phyloP scores from a whole-genome alignment of 2,113 vertebrate genomes.

The Pituophis catenifer region DNA sequence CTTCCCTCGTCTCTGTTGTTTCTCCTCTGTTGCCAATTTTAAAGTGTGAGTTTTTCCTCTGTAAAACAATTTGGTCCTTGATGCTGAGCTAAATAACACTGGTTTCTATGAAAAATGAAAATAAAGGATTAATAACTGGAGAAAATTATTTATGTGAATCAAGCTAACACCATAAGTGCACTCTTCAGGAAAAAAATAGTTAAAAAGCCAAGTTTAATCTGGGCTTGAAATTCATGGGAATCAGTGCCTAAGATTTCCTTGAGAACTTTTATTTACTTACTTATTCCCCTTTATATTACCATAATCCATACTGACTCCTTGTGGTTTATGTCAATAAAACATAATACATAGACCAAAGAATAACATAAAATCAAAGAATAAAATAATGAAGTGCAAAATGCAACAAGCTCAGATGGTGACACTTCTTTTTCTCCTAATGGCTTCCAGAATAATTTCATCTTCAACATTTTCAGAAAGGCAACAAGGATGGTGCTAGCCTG shows the following conservation, averaged over 20 bases:
- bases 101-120: neutral
- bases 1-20: neutral
- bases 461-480: neutral
- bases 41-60: neutral
- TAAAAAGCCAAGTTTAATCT: neutral
- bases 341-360: neutral
- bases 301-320: too few relatives aligned
- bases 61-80: neutral
- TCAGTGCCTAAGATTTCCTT: neutral
- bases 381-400: neutral
- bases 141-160: neutral
- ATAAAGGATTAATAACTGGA: neutral
- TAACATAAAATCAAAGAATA: neutral
- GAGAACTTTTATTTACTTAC: too few relatives aligned
- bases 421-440: neutral
- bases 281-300: too few relatives aligned
- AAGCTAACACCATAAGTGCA: neutral
- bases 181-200: neutral
- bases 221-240: neutral
- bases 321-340: too few relatives aligned
- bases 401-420: neutral
- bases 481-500: neutral
- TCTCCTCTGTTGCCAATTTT: neutral
- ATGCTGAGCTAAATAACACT: neutral
- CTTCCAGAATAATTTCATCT: neutral